Evolutionary conservation across 2,888 invertebrate genomes (phyloP).

Genomic region (Cybosia mesomella): DNA sequence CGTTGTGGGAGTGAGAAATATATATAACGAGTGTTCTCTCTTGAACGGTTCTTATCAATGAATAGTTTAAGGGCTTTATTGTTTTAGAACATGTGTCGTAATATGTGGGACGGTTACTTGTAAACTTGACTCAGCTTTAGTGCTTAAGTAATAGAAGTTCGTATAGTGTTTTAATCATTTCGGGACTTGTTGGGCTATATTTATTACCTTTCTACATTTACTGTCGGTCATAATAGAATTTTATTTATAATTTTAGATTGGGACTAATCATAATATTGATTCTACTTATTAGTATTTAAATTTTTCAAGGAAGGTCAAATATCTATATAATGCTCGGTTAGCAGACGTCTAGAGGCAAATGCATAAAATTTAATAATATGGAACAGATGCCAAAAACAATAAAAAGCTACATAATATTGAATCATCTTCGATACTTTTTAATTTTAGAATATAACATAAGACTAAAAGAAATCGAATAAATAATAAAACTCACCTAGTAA

Average conservation of each 20-base stretch:
- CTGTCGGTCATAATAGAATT: background rate
- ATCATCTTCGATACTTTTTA: background rate
- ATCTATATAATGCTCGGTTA: background rate
- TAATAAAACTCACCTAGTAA: background rate
- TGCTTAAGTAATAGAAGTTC: constrained; percentile 25
- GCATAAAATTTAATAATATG: background rate
- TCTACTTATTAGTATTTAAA: background rate
- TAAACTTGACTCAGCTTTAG: constrained; percentile 34
- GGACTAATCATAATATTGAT: background rate
- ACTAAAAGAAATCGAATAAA: background rate
- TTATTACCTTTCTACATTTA: background rate
- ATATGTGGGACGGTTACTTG: constrained; percentile 28
- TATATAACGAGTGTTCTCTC: constrained; percentile 39
- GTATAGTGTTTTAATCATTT: constrained; percentile 13
- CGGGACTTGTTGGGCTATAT: background rate
- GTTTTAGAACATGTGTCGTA: constrained; percentile 29
- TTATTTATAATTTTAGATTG: background rate
- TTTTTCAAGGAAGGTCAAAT: background rate
- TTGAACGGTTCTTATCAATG: constrained; percentile 49
- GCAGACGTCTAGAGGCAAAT: background rate
- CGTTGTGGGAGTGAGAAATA: constrained; percentile 49
- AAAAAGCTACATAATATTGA: background rate
- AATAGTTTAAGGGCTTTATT: constrained; percentile 49
- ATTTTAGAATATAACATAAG: background rate
- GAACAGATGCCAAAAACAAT: background rate